phyloP scores from a whole-genome alignment of 2,113 vertebrate genomes.

The Channa maculata region DNA sequence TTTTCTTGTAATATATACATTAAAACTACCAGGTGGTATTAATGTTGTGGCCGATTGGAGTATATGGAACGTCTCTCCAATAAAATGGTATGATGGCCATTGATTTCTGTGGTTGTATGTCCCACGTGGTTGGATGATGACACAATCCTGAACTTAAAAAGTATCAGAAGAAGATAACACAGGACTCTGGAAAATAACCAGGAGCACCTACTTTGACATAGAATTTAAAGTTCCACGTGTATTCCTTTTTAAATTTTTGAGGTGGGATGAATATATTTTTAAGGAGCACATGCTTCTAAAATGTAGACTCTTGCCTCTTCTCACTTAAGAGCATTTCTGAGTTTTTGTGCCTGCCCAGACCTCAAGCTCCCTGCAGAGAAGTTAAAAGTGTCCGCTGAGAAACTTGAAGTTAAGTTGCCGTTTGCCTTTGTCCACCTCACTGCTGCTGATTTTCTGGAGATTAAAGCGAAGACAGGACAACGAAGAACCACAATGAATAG shows the following conservation, averaged over 20 bases:
- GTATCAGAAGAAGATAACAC: background rate
- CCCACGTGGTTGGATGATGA: background rate
- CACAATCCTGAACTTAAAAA: slow-evolving; percentile 1
- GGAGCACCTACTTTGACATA: background rate
- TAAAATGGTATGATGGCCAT: background rate
- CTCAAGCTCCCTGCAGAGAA: slow-evolving; percentile 22
- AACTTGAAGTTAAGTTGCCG: background rate
- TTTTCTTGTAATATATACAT: too few relatives aligned
- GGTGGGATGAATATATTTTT: slow-evolving; percentile 39
- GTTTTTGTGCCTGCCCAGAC: slow-evolving; percentile 14
- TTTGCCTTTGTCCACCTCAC: background rate
- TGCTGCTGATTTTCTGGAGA: background rate
- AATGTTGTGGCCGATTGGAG: too few relatives aligned
- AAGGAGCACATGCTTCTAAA: slow-evolving; percentile 35
- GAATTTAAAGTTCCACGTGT: slow-evolving; percentile 14
- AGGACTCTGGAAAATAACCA: slow-evolving; percentile 13
- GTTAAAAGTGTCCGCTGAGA: slow-evolving; percentile 24
- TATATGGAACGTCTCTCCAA: background rate
- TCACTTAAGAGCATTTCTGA: slow-evolving; percentile 53
- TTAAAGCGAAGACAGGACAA: background rate
- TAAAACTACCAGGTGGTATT: too few relatives aligned
- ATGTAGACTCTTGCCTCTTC: slow-evolving; percentile 27
- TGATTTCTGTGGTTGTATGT: background rate
- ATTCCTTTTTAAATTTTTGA: slow-evolving; percentile 43
- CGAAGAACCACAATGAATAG: background rate